Evolutionary conservation across 2,113 vertebrate species (phyloP).

Genomic region (Tyrannus savana): DNA sequence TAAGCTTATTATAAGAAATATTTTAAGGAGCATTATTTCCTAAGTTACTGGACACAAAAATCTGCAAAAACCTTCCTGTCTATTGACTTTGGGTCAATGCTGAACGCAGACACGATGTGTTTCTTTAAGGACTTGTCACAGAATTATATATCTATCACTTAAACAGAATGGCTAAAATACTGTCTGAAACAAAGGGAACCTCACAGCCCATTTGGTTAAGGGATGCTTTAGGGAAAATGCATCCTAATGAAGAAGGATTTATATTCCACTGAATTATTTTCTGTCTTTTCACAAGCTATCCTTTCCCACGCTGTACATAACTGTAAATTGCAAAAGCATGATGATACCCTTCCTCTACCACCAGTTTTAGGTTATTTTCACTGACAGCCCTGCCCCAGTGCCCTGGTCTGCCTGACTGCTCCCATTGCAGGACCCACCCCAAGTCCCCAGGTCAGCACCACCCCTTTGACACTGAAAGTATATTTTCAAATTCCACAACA

Average conservation of each 20-base stretch:
- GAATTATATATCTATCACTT: neutral
- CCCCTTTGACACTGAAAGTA: neutral
- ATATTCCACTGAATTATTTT: neutral
- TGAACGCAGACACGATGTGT: neutral
- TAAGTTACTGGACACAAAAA: conserved; percentile 60
- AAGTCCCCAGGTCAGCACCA: neutral
- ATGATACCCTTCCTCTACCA: neutral
- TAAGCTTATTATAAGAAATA: conserved; percentile 73
- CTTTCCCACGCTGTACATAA: neutral
- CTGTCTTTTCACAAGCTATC: neutral
- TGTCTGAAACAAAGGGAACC: neutral
- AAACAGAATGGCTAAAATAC: neutral
- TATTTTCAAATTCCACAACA: neutral
- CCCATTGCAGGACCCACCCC: accelerated
- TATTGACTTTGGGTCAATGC: conserved; percentile 9
- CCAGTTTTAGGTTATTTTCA: neutral
- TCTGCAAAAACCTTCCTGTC: conserved; percentile 29
- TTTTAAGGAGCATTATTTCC: conserved; percentile 64
- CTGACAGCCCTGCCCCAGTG: neutral
- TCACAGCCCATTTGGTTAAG: neutral
- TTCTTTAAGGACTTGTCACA: conserved; percentile 17
- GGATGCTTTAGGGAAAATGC: neutral
- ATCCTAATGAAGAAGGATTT: neutral
- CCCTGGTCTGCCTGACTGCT: neutral
- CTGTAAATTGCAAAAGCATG: neutral